These are phyloP conservation scores for Drosophila leontia DNA, from an alignment of 1,140 invertebrate genomes.

Conservation along the genomic window DNA sequence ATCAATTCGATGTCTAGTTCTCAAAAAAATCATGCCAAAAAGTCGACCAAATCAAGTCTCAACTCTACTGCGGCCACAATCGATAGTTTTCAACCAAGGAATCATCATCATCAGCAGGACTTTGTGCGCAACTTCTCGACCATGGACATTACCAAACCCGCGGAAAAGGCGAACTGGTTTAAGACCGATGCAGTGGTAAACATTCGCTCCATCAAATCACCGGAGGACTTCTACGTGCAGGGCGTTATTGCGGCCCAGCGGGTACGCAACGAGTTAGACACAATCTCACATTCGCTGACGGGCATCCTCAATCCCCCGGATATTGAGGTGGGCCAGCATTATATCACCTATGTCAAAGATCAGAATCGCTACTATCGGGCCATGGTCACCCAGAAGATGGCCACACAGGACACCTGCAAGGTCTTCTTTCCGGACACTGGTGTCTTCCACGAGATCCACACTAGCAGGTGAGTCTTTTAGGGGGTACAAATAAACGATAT, in stretches of 20 bases:
- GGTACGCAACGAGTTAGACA: constrained; percentile 28
- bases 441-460: neutral
- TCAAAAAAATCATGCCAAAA: neutral
- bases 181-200: constrained; percentile 36
- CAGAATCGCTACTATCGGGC: constrained; percentile 42
- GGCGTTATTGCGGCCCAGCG: neutral
- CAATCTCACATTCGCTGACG: neutral
- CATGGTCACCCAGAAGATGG: constrained; percentile 43
- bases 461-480: constrained; percentile 31
- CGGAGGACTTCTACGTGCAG: constrained; percentile 64
- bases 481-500: no score
- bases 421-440: constrained; percentile 66
- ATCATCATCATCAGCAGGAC: neutral
- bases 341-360: constrained; percentile 21
- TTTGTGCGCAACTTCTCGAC: constrained; percentile 30
- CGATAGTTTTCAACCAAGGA: neutral
- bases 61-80: constrained; percentile 1
- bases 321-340: constrained; percentile 51
- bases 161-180: constrained; percentile 31
- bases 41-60: neutral
- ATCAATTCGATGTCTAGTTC: neutral
- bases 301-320: neutral
- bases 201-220: constrained; percentile 41
- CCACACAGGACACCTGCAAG: constrained; percentile 21
- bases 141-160: constrained; percentile 27